phyloP scores from a whole-genome alignment of 2,888 invertebrate genomes.

The Drosophila mimetica region DNA sequence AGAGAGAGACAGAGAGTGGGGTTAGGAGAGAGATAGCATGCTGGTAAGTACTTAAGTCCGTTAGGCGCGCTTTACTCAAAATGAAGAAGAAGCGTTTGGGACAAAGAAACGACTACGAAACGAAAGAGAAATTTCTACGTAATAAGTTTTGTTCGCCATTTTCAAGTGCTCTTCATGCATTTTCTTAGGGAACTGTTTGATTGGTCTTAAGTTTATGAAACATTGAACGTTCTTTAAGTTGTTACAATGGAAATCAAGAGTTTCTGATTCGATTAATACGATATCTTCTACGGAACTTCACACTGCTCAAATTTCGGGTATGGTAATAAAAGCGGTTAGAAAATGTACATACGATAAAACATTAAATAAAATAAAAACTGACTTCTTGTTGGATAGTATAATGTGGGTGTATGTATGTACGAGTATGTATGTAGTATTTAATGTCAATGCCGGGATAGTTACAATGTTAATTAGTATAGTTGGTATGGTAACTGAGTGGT shows the following conservation, averaged over 20 bases:
- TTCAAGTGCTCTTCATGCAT: constrained; percentile 82
- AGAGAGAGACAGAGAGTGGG: constrained; percentile 11
- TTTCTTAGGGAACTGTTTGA: constrained; percentile 53
- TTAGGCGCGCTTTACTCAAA: constrained; percentile 62
- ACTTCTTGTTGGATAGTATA: constrained; percentile 25
- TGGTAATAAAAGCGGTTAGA: constrained; percentile 70
- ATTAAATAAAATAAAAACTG: constrained; percentile 44
- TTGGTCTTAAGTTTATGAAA: constrained; percentile 41
- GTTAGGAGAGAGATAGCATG: constrained; percentile 48
- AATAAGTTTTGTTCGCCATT: constrained; percentile 60
- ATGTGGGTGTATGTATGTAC: constrained; percentile 16
- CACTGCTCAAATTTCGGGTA: constrained; percentile 40
- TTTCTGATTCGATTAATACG: constrained; percentile 49
- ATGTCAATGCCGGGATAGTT: constrained; percentile 70
- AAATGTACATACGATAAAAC: constrained; percentile 69
- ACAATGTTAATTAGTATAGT: constrained; percentile 73
- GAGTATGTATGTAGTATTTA: constrained; percentile 12
- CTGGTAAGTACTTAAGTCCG: constrained; percentile 56
- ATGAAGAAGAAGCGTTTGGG: constrained; percentile 64
- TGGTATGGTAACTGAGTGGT: constrained; percentile 44
- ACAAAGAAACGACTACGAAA: constrained; percentile 71
- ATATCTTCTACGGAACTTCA: constrained; percentile 63
- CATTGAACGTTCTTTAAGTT: constrained; percentile 40
- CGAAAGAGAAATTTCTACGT: constrained; percentile 66
- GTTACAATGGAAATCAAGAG: constrained; percentile 51